Base-by-base conservation (phyloP, 2,113 vertebrate species). In the Odontophorus gujanensis region DNA sequence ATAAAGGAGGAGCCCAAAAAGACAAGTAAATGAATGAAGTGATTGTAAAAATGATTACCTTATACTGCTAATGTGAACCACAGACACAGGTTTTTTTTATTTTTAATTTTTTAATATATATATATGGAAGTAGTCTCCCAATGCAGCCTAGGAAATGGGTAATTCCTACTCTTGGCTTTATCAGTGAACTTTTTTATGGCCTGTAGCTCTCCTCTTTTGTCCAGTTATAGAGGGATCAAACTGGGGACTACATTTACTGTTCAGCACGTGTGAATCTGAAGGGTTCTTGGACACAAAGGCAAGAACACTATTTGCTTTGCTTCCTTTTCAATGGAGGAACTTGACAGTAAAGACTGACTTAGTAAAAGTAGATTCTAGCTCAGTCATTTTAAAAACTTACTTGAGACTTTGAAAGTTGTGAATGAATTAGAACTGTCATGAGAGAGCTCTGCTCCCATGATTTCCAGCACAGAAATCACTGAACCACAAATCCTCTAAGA, bases 401-500 rank as follows among this genome's bases (percentile, higher is more conserved):
- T 32, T 75, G 87, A 90, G 92, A 84, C 62, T 51, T 11, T 9
- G 32, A 80, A 91, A 85, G n/a, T 34, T 80, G 36, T 10, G 50
- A 85, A 77, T 67, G 51, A 88, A 55, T 77, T 53, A 68, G 20
- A 57, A 67, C 26, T 81, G 43, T 32, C 5, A 6, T 13, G 57
- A 83, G 51, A 81, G 43, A 74, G 57, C 34, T 67, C 51, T 50
- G 72, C 82, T 87, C 72, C 43, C 75, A 40, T 61, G 79, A 86
- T 74, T 87, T 91, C 18, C 26, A 92, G 67, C 32, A 75, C 68
- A 68, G 21, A 81, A 93, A 89, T 73, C 87, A 83, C 36, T 91
- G 93, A 94, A 94, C 89, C 76, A 74, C 51, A 95, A 93, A 92
- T 91, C 93, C 87, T 92, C 57, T 63, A 94, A 81, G 30, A 84